Base-by-base conservation (phyloP, 2,888 invertebrate species). In the Frankliniella fusca region DNA sequence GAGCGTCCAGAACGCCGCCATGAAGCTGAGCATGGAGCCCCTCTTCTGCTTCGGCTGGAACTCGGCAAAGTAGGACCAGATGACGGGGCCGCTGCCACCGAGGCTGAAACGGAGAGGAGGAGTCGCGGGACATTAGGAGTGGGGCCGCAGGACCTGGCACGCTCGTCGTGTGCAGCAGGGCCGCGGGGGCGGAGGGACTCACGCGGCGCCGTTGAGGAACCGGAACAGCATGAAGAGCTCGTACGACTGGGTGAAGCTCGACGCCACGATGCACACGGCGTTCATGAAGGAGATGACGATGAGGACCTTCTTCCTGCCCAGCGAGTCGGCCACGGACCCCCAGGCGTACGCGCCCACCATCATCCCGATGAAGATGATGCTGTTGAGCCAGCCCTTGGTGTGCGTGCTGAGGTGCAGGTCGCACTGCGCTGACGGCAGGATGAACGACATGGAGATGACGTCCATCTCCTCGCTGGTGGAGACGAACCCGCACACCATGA, bases 391-490 rank as follows among this genome's bases (percentile, higher is more conserved):
- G 88, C 95, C 95, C 89, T 97, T 97, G 85, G 95, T 94, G 86
- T 93, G 92, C 82, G 96, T 96, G 87, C 94, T 93, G 86, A 97
- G 92, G 85, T 94, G 89, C 88, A 97, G 91, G 90, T 97, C 97
- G 91, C 97, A 97, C 89, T 96, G 94, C 85, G 97, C 97, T 86
- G 96, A 95, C 80, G 97, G 97, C 84, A 97, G 90, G 89, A 97
- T 95, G 91, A 97, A 97, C 85, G 97, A 97, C 93, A 97, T 95
- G 86, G 95, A 95, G 87, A 97, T 95, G 90, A 97, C 96, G 90
- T 97, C 97, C 93, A 97, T 96, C 91, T 97, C 96, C 91, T 97
- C 97, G 89, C 96, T 96, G 85, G 95, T 95, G 90, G 95, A 95
- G 89, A 97, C 96, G 90, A 97, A 94, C 86, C 97, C 97, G 90